phyloP scores from a whole-genome alignment of 2,888 invertebrate species.

The Melieria crassipennis region DNA sequence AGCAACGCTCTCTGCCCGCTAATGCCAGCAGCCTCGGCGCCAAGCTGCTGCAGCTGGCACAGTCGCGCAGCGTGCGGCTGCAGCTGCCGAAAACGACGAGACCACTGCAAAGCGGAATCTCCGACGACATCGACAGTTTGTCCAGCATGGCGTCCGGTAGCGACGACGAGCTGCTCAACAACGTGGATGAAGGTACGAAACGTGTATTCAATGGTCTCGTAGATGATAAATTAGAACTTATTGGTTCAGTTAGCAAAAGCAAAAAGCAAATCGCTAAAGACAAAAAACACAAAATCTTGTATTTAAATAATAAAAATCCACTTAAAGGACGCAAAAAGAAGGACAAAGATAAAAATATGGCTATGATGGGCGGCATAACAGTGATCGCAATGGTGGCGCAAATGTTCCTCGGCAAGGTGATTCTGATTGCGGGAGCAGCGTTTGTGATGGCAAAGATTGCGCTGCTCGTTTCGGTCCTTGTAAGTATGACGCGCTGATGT shows the following conservation, averaged over 20 bases:
- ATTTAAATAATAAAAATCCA: conserved; percentile 47
- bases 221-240: conserved; percentile 56
- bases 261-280: conserved; percentile 23
- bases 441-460: conserved; percentile 75
- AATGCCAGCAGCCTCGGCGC: conserved; percentile 37
- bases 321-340: conserved; percentile 69
- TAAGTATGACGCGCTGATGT: conserved; percentile 50
- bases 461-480: conserved; percentile 70
- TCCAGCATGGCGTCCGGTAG: conserved; percentile 16
- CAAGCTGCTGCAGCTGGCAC: conserved; percentile 52
- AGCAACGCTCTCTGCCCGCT: conserved; percentile 39
- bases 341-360: conserved; percentile 66
- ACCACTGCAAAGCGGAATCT: conserved; percentile 40
- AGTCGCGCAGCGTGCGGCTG: conserved; percentile 52
- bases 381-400: conserved; percentile 74
- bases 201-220: conserved; percentile 47
- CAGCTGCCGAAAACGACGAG: conserved; percentile 47
- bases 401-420: conserved; percentile 75
- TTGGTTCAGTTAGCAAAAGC: conserved; percentile 14
- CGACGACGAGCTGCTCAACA: conserved; percentile 24
- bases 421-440: conserved; percentile 75
- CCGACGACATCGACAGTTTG: conserved; percentile 52
- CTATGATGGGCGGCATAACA: conserved; percentile 72
- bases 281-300: conserved; percentile 49
- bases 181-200: conserved; percentile 59